Evolutionary conservation across 2,797 vertebrate species (phyloP).

Genomic region (Rhinatrema bivittatum): DNA sequence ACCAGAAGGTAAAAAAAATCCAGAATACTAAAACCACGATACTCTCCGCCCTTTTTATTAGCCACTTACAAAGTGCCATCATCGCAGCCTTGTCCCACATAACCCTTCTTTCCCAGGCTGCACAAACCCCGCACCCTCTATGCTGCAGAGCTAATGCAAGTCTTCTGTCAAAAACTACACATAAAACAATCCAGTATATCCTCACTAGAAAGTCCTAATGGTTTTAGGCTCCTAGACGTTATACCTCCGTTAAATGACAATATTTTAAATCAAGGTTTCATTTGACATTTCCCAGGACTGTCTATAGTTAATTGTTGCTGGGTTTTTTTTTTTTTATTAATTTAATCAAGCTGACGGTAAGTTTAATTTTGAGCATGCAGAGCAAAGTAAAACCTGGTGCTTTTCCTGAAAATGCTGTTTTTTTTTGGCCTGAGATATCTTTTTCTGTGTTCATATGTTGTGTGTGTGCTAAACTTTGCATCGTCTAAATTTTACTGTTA

Average conservation of each 20-base stretch:
- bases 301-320: conserved; percentile 11
- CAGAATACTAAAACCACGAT: conserved; percentile 51
- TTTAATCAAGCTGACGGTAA: too few species aligned
- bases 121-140: conserved; percentile 40
- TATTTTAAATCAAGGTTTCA: conserved; percentile 58
- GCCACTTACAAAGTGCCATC: conserved; percentile 53
- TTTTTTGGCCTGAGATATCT: too few species aligned
- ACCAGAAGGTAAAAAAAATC: conserved; percentile 31
- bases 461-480: too few species aligned
- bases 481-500: too few species aligned
- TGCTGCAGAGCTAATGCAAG: conserved; percentile 53
- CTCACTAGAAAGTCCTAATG: conserved; percentile 57
- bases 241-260: conserved; percentile 60
- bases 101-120: conserved; percentile 36
- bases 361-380: too few species aligned
- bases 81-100: conserved; percentile 36
- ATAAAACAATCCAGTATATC: conserved; percentile 53
- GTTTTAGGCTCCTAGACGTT: conserved; percentile 61
- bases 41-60: conserved; percentile 54
- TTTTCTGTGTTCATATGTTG: too few species aligned
- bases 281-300: conserved; percentile 47
- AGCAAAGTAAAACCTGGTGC: too few species aligned
- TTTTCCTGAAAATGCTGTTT: too few species aligned
- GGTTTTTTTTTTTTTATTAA: conserved; percentile 1
- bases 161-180: conserved; percentile 58